Evolutionary conservation across 1,140 invertebrate species (phyloP).

Genomic region (Paraescarpia echinospica): DNA sequence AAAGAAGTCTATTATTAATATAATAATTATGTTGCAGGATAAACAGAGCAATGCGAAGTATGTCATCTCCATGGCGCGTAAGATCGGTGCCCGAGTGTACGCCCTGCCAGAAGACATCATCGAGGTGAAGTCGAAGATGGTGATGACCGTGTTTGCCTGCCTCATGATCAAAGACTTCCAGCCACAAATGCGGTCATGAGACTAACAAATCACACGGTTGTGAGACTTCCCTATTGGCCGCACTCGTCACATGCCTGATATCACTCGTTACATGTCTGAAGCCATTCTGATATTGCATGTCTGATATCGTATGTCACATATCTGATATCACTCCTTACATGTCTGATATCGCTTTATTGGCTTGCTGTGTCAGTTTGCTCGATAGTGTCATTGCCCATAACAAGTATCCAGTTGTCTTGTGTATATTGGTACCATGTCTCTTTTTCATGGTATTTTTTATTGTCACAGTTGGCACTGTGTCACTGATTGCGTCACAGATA

Average conservation of each 20-base stretch:
- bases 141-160: slow-evolving; percentile 99
- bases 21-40: slow-evolving; percentile 78
- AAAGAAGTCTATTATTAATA: too few relatives aligned
- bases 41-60: slow-evolving; percentile 96
- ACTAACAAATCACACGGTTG: background rate
- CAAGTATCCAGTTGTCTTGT: background rate
- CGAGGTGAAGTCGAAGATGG: slow-evolving; percentile 97
- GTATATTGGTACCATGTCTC: background rate
- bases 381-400: background rate
- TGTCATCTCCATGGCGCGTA: slow-evolving; percentile 95
- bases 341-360: background rate
- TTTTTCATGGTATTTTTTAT: background rate
- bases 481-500: background rate
- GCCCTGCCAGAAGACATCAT: slow-evolving; percentile 99
- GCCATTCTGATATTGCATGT: too few relatives aligned
- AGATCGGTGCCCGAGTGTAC: slow-evolving; percentile 95
- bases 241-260: too few relatives aligned
- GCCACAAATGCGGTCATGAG: background rate
- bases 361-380: background rate
- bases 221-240: too few relatives aligned
- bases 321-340: too few relatives aligned
- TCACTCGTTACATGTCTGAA: too few relatives aligned
- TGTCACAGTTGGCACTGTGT: background rate
- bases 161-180: slow-evolving; percentile 86
- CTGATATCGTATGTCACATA: too few relatives aligned